Base-by-base conservation (phyloP, 2,797 vertebrate species). In the Hydrocynus forskahlii region DNA sequence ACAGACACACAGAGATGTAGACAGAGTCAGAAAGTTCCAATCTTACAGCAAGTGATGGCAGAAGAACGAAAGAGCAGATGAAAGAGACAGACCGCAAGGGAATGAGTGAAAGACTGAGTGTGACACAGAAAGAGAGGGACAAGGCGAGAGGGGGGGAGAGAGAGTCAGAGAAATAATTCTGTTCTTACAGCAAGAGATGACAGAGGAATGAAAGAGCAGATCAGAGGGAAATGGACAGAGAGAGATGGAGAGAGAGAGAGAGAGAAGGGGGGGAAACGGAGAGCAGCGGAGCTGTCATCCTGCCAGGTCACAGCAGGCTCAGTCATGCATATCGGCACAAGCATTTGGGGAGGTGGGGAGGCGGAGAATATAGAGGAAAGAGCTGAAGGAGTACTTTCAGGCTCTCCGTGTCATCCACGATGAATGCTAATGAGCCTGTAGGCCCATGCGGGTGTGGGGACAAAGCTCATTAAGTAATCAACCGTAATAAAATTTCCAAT, bases 271-370 rank as follows among this genome's bases (percentile, higher is more conserved):
- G 17, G 73, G 17, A 21, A 54, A 64, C 14, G 7, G 40, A 1
- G 62, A 73, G 70, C 48, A 29, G 73, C 43, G 45, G 38, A 76
- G 75, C 78, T 80, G 81, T 86, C 87, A 87, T 83, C 25, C 82
- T 89, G 88, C 88, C 86, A 85, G 86, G 84, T 89, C 86, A 86
- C 78, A 78, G 80, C 63, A 80, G 59, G 68, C 73, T 79, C 81
- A 80, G 73, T 77, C 86, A 88, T 87, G 87, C 88, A 87, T 87
- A 81, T 71, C 25, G 19, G 57, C 17, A 29, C 64, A 70, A 81
- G 86, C 79, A 84, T 86, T 79, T 84, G 70, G 67, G 57, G 72
- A 83, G 74, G 70, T 80, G 71, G 74, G 35, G 76, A 74, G 45
- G 52, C n/a, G 38, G 57, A 81, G 43, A 60, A 81, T 60, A 80